Base-by-base conservation (phyloP, 2,113 vertebrate species). In the Piprites chloris region DNA sequence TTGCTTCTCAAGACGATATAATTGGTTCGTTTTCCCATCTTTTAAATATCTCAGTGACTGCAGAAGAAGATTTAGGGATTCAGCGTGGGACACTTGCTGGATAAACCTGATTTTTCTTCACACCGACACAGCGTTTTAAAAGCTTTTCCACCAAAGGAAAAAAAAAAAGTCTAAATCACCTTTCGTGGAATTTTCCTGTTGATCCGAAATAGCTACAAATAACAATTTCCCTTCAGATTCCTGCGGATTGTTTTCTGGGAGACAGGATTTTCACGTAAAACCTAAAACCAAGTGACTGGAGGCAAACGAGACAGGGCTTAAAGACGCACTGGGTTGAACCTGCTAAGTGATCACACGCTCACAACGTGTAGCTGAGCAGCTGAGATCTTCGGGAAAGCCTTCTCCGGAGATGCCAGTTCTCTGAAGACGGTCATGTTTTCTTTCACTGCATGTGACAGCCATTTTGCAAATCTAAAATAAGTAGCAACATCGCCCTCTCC, bases 381-480 rank as follows among this genome's bases (percentile, higher is more conserved):
- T 6, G 37, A 3, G 23, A 65, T 37, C 39, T 52, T 61, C 18
- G 22, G 59, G 55, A 39, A 81, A 79, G 56, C 16, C 65, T 66
- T n/a, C 50, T 59, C 39, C 18, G 46, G 63, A 55, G 71, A 47
- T 49, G 58, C 35, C 59, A 14, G 17, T 1, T 68, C 55, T 79
- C 21, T 39, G 28, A 58, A 85, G 85, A 89, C 52, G 26, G 13
- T 78, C 39, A 3, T 63, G 32, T 63, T 88, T 92, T 44, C 67
- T 59, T 39, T 61, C 63, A 8, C 59, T 22, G 82, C 56, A 23
- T 86, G 87, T 85, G 95, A 94, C 97, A 97, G 96, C 97, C 97
- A 97, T 97, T 96, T 97, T 97, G 97, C 93, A 95, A 88, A 62
- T 39, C 72, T 68, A 75, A 93, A 94, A 91, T 56, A 94, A 86